phyloP scores from a whole-genome alignment of 2,113 vertebrate species.

The Seriola aureovittata region DNA sequence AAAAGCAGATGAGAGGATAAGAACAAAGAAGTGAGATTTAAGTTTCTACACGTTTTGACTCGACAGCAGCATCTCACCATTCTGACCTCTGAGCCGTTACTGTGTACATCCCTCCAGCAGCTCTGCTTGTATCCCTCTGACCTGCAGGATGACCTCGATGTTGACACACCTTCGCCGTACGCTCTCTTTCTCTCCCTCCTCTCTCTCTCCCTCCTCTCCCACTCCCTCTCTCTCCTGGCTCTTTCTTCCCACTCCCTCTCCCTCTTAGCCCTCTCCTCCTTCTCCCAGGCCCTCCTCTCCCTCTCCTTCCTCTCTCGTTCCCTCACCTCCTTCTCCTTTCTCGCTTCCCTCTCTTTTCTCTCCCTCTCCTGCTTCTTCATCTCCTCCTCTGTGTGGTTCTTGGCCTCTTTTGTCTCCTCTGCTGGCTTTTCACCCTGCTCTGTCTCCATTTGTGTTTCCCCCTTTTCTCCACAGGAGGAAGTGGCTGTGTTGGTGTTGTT shows the following conservation, averaged over 20 bases:
- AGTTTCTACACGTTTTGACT: neutral
- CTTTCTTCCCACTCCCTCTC: conserved; percentile 52
- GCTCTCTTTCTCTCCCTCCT: conserved; percentile 59
- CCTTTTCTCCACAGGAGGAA: neutral
- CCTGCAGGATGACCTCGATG: conserved; percentile 6
- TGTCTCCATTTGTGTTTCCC: neutral
- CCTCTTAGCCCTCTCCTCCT: conserved; percentile 12
- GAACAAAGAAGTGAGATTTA: neutral
- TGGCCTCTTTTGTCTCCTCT: conserved; percentile 22
- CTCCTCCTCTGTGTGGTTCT: conserved; percentile 8
- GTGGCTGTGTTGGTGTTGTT: neutral
- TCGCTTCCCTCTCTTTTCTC: conserved; percentile 17
- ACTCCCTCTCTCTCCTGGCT: conserved; percentile 16
- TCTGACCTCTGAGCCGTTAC: neutral
- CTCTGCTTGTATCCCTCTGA: conserved; percentile 33
- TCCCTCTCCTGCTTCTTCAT: conserved; percentile 38
- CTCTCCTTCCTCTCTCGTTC: conserved; percentile 31
- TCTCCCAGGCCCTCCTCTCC: conserved; percentile 26
- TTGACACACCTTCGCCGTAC: neutral
- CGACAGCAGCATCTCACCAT: conserved; percentile 41
- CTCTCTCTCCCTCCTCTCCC: conserved; percentile 36
- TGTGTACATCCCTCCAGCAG: neutral
- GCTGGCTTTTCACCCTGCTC: neutral
- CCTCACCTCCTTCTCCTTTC: conserved; percentile 14
- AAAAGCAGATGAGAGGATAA: neutral